phyloP scores from a whole-genome alignment of 2,888 invertebrate species.

The Augochlorella aurata region DNA sequence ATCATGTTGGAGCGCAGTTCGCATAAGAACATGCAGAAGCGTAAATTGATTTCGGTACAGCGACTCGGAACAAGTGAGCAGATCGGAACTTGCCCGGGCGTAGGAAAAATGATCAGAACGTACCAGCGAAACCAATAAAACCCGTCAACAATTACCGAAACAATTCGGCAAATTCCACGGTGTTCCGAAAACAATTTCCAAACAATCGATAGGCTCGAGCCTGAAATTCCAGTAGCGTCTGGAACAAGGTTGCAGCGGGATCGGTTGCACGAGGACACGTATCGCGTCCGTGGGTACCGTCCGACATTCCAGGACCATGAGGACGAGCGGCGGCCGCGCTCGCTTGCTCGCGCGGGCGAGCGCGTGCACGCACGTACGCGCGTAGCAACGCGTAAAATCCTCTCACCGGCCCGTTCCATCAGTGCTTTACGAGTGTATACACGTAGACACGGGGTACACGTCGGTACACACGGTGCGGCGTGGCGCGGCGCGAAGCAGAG shows the following conservation, averaged over 20 bases:
- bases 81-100: neutral
- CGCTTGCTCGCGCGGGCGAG: neutral
- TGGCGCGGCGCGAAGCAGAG: conserved; percentile 21
- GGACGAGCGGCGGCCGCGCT: neutral
- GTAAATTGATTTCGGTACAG: neutral
- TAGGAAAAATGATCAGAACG: conserved; percentile 11
- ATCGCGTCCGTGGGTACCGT: conserved; percentile 46
- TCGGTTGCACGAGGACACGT: conserved; percentile 51
- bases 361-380: conserved; percentile 54
- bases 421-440: conserved; percentile 53
- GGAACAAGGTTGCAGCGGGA: conserved; percentile 20
- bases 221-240: conserved; percentile 36
- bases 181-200: conserved; percentile 20
- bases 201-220: neutral
- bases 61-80: neutral
- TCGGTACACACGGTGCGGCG: conserved; percentile 18
- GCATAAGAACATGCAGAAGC: neutral
- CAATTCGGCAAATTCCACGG: conserved; percentile 23
- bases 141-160: conserved; percentile 18
- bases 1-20: neutral
- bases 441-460: conserved; percentile 29
- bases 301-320: conserved; percentile 57
- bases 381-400: conserved; percentile 64
- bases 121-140: conserved; percentile 23
- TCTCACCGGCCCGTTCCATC: conserved; percentile 38